Conservation (phyloP, 2,113 vertebrate genomes). For the Chloropsis cyanopogon region DNA sequence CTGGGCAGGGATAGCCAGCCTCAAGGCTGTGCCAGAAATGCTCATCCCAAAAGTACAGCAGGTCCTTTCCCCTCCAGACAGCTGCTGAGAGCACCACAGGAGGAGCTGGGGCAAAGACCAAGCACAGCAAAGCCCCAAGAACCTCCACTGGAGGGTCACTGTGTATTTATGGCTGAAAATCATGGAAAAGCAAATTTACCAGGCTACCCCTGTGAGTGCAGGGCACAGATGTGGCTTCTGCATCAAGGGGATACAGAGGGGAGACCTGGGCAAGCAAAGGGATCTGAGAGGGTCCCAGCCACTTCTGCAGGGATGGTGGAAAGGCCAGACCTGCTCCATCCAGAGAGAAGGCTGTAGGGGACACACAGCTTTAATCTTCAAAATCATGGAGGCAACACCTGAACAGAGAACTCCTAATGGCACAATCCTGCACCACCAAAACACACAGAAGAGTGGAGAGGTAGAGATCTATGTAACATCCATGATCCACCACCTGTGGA, state of each 20-base stretch:
- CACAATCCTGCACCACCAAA: not conserved
- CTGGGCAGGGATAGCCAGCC: not conserved
- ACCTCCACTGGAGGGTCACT: not conserved
- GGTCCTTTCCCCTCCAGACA: not conserved
- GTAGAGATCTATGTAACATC: not conserved
- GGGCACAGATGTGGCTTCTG: too few relatives aligned
- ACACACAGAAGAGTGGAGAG: not conserved
- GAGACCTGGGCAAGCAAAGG: not conserved
- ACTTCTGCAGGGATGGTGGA: not conserved
- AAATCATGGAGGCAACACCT: not conserved
- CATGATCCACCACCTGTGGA: not conserved
- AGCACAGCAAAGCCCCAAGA: not conserved
- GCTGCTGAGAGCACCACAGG: not conserved
- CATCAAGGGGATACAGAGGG: not conserved
- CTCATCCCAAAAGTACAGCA: not conserved
- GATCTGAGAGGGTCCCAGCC: not conserved
- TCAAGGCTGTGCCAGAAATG: not conserved
- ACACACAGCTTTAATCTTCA: not conserved
- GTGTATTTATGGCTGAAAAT: accelerated
- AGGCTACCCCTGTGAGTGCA: accelerated
- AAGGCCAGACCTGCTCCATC: not conserved
- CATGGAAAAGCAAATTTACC: accelerated
- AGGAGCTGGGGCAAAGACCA: not conserved
- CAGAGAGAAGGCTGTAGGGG: not conserved
- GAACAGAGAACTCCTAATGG: not conserved